phyloP scores from a whole-genome alignment of 2,797 vertebrate genomes.

The Microcaecilia unicolor region DNA sequence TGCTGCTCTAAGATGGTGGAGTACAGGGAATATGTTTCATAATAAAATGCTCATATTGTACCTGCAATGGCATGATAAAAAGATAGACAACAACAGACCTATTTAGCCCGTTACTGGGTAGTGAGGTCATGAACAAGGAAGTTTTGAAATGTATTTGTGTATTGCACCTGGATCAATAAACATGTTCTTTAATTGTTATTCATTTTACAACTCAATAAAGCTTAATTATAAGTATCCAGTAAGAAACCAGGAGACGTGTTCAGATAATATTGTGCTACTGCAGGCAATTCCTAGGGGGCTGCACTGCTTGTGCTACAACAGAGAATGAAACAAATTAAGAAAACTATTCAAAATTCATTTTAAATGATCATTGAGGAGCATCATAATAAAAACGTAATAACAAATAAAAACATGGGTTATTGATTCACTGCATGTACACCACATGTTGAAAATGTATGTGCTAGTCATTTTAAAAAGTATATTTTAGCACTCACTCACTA shows the following conservation, averaged over 20 bases:
- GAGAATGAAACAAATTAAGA: slow-evolving; percentile 62
- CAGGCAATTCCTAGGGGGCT: slow-evolving; percentile 52
- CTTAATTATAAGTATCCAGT: slow-evolving; percentile 69
- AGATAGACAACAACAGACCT: too few species aligned
- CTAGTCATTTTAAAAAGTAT: too few species aligned
- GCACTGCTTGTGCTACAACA: slow-evolving; percentile 34
- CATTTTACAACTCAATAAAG: slow-evolving; percentile 67
- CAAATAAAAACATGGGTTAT: slow-evolving; percentile 45
- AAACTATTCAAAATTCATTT: slow-evolving; percentile 68
- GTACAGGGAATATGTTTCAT: too few species aligned
- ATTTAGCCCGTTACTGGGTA: too few species aligned
- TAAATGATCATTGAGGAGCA: slow-evolving; percentile 59
- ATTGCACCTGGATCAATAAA: slow-evolving; percentile 60
- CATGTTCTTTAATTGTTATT: slow-evolving; percentile 53
- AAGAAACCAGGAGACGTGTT: slow-evolving; percentile 53
- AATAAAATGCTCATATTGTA: too few species aligned
- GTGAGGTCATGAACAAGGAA: slow-evolving; percentile 22
- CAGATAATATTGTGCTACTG: slow-evolving; percentile 48
- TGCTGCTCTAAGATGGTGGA: too few species aligned
- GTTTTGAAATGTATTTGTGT: slow-evolving; percentile 24
- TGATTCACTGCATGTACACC: slow-evolving; percentile 47
- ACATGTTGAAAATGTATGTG: slow-evolving; percentile 21
- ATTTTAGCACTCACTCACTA: too few species aligned
- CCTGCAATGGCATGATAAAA: too few species aligned
- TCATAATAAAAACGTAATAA: slow-evolving; percentile 68